Percentiles rank a stretch among this genome's conserved stretches.
phyloP scores from a whole-genome alignment of 2,113 vertebrate genomes.

The Pardalotus punctatus region DNA sequence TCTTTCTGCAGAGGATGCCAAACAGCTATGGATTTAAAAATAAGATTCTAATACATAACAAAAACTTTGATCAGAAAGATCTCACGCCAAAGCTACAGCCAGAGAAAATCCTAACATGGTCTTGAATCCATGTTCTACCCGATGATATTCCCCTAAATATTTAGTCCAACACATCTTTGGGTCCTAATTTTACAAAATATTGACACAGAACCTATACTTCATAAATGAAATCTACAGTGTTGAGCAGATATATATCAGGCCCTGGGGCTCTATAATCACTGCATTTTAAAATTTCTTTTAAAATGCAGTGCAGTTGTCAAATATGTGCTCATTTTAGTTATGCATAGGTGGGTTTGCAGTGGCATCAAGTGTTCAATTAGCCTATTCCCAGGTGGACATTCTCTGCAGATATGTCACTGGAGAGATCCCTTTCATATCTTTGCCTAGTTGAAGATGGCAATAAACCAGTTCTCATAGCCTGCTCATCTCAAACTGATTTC shows the following conservation, averaged over 20 bases:
- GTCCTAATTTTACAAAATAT: background rate
- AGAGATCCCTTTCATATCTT: slow-evolving; percentile 30
- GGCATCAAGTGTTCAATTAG: slow-evolving; percentile 31
- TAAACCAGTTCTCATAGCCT: slow-evolving; percentile 33
- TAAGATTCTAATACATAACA: background rate
- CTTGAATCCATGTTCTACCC: background rate
- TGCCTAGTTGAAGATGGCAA: background rate
- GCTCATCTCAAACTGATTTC: slow-evolving; percentile 20
- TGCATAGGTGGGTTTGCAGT: slow-evolving; percentile 17
- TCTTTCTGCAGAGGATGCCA: background rate
- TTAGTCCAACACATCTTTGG: background rate
- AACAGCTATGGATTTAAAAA: background rate
- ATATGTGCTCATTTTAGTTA: slow-evolving; percentile 36
- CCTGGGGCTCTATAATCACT: background rate
- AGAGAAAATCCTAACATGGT: background rate
- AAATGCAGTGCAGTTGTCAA: slow-evolving; percentile 43
- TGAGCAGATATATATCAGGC: background rate
- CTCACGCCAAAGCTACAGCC: background rate
- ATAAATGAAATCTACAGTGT: background rate
- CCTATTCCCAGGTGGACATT: slow-evolving; percentile 14
- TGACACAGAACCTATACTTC: background rate
- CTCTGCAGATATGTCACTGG: slow-evolving; percentile 39
- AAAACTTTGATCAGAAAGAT: background rate
- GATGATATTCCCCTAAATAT: background rate
- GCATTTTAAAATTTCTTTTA: slow-evolving; percentile 27